These are phyloP conservation scores for Pomatostomus ruficeps DNA, from an alignment of 2,113 vertebrate species.

Conservation along the genomic window DNA sequence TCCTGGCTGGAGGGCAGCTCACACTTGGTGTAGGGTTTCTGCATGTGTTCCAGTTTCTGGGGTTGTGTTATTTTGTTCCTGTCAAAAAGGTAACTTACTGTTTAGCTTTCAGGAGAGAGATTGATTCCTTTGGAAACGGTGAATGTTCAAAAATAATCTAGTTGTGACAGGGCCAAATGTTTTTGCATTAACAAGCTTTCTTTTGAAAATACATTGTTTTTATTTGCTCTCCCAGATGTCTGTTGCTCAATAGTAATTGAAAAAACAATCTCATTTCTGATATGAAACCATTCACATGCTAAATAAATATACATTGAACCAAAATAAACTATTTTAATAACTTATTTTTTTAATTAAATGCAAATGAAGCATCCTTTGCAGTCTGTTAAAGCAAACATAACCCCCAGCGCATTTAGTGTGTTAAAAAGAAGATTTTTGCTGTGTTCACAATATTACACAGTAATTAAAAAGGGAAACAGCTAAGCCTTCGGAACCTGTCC, in stretches of 20 bases:
- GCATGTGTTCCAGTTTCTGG: background rate
- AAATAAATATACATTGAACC: background rate
- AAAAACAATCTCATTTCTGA: background rate
- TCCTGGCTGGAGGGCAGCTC: rapidly evolving
- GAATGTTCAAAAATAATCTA: background rate
- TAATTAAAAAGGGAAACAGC: constrained; percentile 32
- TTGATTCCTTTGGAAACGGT: background rate
- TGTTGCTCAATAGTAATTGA: background rate
- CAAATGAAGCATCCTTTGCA: constrained; percentile 16
- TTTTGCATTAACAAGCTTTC: background rate
- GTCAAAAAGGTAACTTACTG: background rate
- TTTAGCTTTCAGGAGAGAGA: background rate
- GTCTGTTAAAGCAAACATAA: constrained; percentile 30
- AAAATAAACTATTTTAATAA: constrained; percentile 14
- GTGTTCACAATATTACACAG: background rate
- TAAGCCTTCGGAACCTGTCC: background rate
- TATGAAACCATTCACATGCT: background rate
- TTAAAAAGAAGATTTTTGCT: constrained; percentile 40
- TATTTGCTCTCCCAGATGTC: background rate
- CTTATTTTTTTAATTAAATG: constrained; percentile 38
- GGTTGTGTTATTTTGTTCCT: background rate
- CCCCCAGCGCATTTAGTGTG: background rate
- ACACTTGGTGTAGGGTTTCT: background rate
- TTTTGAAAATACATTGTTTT: background rate
- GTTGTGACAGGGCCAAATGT: background rate